phyloP scores from a whole-genome alignment of 2,113 vertebrate genomes.

The Neotragus moschatus region DNA sequence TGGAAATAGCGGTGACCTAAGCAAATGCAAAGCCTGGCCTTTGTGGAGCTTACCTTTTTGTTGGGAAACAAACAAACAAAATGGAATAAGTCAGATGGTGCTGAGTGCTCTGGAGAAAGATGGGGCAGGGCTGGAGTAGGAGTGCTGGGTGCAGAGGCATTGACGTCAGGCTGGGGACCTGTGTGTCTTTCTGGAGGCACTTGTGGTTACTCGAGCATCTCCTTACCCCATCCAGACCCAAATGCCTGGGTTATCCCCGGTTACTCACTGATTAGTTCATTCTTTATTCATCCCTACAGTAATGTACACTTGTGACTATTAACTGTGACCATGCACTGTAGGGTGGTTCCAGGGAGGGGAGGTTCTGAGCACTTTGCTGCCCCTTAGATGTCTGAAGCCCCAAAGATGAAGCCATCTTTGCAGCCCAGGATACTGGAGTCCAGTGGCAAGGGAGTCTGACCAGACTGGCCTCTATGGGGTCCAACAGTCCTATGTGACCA shows the following conservation, averaged over 20 bases:
- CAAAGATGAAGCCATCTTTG: no score
- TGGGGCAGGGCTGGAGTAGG: background rate
- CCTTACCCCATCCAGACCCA: background rate
- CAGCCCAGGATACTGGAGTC: background rate
- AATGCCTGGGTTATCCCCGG: background rate
- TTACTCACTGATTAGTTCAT: background rate
- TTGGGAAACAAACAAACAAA: background rate
- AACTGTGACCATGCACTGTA: no score
- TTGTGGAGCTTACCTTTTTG: background rate
- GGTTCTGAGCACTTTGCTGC: background rate
- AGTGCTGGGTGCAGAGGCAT: no score
- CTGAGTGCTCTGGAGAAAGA: background rate
- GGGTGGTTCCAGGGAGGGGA: background rate
- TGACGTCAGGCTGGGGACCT: no score
- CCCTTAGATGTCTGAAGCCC: background rate
- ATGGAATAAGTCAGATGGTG: background rate
- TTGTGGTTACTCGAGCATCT: background rate
- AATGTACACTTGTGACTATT: background rate
- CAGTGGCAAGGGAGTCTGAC: background rate
- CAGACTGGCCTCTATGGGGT: background rate
- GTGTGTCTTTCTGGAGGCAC: background rate
- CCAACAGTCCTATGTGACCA: background rate
- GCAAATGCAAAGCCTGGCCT: background rate
- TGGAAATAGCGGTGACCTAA: background rate
- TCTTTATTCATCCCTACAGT: no score